phyloP scores from a whole-genome alignment of 2,888 invertebrate genomes.

The Cephonodes hylas region DNA sequence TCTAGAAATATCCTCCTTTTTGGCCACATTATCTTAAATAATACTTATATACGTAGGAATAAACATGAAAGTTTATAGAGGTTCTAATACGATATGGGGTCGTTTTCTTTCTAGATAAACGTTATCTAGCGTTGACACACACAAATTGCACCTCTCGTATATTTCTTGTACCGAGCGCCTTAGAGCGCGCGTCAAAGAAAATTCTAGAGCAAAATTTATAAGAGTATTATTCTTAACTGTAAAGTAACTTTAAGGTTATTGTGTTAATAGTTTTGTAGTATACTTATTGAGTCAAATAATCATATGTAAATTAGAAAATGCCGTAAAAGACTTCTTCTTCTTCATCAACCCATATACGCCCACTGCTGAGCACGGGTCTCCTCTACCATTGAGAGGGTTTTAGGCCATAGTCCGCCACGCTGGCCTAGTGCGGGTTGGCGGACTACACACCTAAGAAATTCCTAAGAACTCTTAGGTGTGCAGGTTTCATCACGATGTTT shows the following conservation, averaged over 20 bases:
- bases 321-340: too few species aligned
- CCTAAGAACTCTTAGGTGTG: too few species aligned
- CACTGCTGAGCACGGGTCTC: too few species aligned
- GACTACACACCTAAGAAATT: too few species aligned
- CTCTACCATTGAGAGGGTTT: too few species aligned
- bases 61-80: conserved; percentile 6
- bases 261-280: too few species aligned
- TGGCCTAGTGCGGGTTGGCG: too few species aligned
- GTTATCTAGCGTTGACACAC: conserved; percentile 8
- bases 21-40: neutral
- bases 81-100: conserved; percentile 4
- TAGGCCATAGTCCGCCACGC: too few species aligned
- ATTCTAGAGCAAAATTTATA: neutral
- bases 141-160: conserved; percentile 3
- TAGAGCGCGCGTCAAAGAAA: neutral
- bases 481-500: too few species aligned
- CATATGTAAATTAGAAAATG: too few species aligned
- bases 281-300: too few species aligned
- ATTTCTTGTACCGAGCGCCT: neutral
- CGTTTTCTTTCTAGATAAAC: conserved; percentile 3
- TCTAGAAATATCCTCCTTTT: neutral
- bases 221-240: neutral
- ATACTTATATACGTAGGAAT: neutral
- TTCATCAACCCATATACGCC: too few species aligned
- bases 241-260: neutral